Evolutionary conservation across 2,113 vertebrate species (phyloP).

Genomic region (Onychostoma macrolepis): DNA sequence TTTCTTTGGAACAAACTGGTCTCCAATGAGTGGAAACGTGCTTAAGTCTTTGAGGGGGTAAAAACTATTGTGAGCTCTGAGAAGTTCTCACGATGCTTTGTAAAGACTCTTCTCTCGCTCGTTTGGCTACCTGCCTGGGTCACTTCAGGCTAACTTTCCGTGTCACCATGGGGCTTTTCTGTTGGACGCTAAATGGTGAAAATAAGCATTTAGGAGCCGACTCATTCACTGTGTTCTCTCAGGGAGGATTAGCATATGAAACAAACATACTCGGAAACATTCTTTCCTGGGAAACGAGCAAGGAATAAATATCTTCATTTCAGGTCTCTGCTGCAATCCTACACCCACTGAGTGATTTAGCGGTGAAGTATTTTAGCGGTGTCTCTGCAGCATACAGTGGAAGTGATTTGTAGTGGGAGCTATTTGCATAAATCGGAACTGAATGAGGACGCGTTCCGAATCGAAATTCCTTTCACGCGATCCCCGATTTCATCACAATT

Average conservation of each 20-base stretch:
- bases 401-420: slow-evolving; percentile 31
- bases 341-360: slow-evolving; percentile 41
- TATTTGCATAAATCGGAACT: slow-evolving; percentile 37
- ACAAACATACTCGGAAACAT: slow-evolving; percentile 34
- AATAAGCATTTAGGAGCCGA: slow-evolving; percentile 24
- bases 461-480: slow-evolving; percentile 22
- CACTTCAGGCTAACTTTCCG: slow-evolving; percentile 48
- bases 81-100: slow-evolving; percentile 55
- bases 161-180: slow-evolving; percentile 40
- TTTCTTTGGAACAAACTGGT: neutral
- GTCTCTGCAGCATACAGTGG: slow-evolving; percentile 7
- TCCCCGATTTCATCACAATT: slow-evolving; percentile 10
- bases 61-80: slow-evolving; percentile 41
- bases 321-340: neutral
- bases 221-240: slow-evolving; percentile 37
- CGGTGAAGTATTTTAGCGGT: slow-evolving; percentile 4
- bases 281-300: neutral
- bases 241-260: slow-evolving; percentile 48
- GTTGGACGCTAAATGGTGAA: slow-evolving; percentile 37
- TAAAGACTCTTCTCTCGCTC: slow-evolving; percentile 42
- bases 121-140: slow-evolving; percentile 51
- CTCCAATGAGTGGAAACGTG: slow-evolving; percentile 25
- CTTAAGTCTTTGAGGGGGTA: slow-evolving; percentile 31
- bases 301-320: slow-evolving; percentile 30
- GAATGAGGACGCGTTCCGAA: slow-evolving; percentile 6